Evolutionary conservation across 1,140 invertebrate genomes (phyloP).

Genomic region (Artemia franciscana): DNA sequence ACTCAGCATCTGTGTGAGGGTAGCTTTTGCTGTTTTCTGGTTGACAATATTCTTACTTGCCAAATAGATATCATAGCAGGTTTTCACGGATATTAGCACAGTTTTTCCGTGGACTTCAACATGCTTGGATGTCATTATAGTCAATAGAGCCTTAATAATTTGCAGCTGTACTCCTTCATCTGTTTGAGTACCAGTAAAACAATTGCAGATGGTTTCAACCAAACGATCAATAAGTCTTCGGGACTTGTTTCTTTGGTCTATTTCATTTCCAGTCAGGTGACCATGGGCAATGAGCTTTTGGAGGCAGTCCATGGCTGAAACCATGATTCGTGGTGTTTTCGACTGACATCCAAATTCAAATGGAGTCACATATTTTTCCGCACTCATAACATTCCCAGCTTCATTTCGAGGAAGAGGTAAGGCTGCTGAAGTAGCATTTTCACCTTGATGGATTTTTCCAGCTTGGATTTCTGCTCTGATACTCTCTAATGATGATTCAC

Average conservation of each 20-base stretch:
- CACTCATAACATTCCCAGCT: constrained; percentile 56
- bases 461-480: constrained; percentile 55
- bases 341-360: constrained; percentile 96
- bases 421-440: constrained; percentile 51
- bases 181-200: constrained; percentile 88
- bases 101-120: constrained; percentile 96
- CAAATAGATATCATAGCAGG: constrained; percentile 94
- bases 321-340: constrained; percentile 78
- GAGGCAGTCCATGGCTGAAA: constrained; percentile 83
- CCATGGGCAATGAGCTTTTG: constrained; percentile 98
- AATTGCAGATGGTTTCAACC: constrained; percentile 89
- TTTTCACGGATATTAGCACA: constrained; percentile 76
- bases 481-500: constrained; percentile 85
- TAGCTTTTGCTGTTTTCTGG: constrained; percentile 92
- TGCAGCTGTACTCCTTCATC: constrained; percentile 96
- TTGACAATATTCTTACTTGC: constrained; percentile 93
- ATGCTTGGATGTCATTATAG: constrained; percentile 89
- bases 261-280: constrained; percentile 79
- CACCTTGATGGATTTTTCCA: constrained; percentile 22
- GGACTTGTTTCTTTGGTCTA: constrained; percentile 61
- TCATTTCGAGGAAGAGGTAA: constrained; percentile 68
- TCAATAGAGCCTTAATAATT: constrained; percentile 92
- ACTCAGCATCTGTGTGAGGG: constrained; percentile 95
- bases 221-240: constrained; percentile 86
- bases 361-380: constrained; percentile 91